phyloP scores from a whole-genome alignment of 37 sponge, comb jelly and placozoan species.

The Petrosia ficiformis region DNA sequence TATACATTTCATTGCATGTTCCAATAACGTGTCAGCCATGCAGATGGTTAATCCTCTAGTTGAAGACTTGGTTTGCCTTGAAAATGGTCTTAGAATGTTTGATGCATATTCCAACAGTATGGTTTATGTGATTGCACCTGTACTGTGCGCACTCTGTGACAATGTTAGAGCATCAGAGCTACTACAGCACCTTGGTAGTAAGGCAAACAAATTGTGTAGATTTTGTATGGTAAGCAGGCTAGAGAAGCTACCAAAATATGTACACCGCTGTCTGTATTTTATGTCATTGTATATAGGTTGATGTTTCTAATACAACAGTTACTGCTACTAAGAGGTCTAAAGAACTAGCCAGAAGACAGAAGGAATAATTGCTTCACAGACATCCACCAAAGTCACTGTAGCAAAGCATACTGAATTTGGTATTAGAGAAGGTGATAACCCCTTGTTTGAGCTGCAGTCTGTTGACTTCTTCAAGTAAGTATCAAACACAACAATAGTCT shows the following conservation, averaged over 20 bases:
- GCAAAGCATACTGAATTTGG: constrained; percentile 15
- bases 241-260: neutral
- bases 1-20: constrained; percentile 34
- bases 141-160: constrained; percentile 19
- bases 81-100: constrained; percentile 20
- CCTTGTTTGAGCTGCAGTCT: constrained; percentile 3
- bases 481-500: neutral
- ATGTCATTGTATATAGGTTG: no score
- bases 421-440: constrained; percentile 21
- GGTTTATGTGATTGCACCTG: constrained; percentile 33
- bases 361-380: neutral
- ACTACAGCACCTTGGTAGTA: constrained; percentile 21
- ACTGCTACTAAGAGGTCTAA: no score
- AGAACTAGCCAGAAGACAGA: no score
- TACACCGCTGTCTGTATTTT: no score
- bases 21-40: constrained; percentile 7
- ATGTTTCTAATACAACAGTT: no score
- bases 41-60: constrained; percentile 22
- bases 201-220: constrained; percentile 33
- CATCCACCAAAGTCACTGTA: neutral
- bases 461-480: constrained; percentile 23
- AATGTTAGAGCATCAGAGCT: constrained; percentile 40
- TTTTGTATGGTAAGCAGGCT: constrained; percentile 41
- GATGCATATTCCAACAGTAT: constrained; percentile 13
- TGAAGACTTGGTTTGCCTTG: constrained; percentile 12